A percentile compares a stretch with the other conserved stretches of the same genome.
These are phyloP conservation scores for Zeus faber DNA, from an alignment of 2,113 vertebrate genomes.

Conservation along the genomic window DNA sequence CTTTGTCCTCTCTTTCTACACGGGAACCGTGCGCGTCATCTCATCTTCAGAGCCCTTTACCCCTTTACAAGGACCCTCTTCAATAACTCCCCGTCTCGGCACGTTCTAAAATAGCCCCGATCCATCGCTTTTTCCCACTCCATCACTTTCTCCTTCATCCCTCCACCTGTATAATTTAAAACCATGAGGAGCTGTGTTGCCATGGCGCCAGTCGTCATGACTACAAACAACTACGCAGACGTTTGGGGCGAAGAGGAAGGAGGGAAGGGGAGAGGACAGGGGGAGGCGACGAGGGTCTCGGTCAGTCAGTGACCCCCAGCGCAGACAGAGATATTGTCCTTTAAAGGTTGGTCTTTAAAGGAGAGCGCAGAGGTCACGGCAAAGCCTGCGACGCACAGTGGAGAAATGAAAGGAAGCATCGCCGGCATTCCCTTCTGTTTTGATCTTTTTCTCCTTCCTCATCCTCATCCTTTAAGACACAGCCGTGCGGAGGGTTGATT, in stretches of 20 bases:
- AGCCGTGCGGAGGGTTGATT: too few species aligned
- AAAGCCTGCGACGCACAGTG: constrained; percentile 12
- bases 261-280: neutral
- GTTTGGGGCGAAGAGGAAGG: constrained; percentile 31
- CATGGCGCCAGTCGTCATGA: constrained; percentile 70
- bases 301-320: neutral
- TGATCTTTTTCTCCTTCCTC: neutral
- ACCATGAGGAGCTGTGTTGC: constrained; percentile 58
- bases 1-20: neutral
- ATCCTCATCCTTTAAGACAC: too few species aligned
- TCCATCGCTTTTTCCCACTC: neutral
- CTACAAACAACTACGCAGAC: constrained; percentile 71
- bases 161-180: constrained; percentile 66
- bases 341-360: constrained; percentile 17
- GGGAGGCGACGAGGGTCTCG: neutral
- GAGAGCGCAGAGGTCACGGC: constrained; percentile 34
- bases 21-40: neutral
- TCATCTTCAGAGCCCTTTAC: constrained; percentile 15
- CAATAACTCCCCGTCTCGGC: constrained; percentile 43
- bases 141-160: constrained; percentile 15
- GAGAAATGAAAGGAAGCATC: constrained; percentile 17
- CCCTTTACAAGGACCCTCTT: constrained; percentile 38
- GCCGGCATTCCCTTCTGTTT: neutral
- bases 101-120: constrained; percentile 41
- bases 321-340: neutral